Percentiles rank a stretch among this genome's conserved stretches.
Conservation (phyloP, 1,140 invertebrate species). For the Drosophila pseudoananassae region DNA sequence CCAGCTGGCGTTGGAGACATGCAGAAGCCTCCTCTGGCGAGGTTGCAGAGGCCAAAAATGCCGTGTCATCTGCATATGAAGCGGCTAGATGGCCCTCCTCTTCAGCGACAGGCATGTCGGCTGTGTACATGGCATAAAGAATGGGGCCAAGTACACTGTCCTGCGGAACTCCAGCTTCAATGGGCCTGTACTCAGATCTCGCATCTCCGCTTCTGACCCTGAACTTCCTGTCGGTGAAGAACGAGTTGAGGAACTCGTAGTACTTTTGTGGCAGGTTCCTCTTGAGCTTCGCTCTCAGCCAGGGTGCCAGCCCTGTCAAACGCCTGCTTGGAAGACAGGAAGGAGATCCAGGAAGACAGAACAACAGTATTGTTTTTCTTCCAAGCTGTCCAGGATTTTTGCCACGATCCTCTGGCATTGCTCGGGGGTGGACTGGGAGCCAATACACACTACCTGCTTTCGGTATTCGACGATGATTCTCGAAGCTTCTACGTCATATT, state of each 20-base stretch:
- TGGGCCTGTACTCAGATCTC: background rate
- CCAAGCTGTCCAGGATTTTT: too few relatives aligned
- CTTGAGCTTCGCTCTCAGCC: too few relatives aligned
- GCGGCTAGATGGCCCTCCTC: background rate
- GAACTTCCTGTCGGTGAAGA: background rate
- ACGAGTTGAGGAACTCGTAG: background rate
- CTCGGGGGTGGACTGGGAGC: too few relatives aligned
- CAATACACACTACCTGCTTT: too few relatives aligned
- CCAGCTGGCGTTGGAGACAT: too few relatives aligned
- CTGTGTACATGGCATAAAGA: background rate
- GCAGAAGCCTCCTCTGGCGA: background rate
- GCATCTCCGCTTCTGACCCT: background rate
- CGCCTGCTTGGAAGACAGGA: too few relatives aligned
- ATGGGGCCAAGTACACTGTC: background rate
- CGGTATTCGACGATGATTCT: too few relatives aligned
- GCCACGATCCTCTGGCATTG: too few relatives aligned
- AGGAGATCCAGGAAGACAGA: too few relatives aligned
- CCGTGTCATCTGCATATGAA: background rate
- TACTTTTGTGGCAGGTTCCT: background rate
- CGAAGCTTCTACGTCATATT: too few relatives aligned
- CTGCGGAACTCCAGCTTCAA: slow-evolving; percentile 1
- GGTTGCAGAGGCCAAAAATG: background rate
- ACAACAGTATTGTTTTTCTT: too few relatives aligned
- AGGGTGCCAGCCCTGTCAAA: background rate
- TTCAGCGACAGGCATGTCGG: slow-evolving; percentile 2